A percentile compares a stretch with the other conserved stretches of the same genome.
Evolutionary conservation across 2,797 vertebrate genomes (phyloP).

Genomic region (Anguilla marmorata): DNA sequence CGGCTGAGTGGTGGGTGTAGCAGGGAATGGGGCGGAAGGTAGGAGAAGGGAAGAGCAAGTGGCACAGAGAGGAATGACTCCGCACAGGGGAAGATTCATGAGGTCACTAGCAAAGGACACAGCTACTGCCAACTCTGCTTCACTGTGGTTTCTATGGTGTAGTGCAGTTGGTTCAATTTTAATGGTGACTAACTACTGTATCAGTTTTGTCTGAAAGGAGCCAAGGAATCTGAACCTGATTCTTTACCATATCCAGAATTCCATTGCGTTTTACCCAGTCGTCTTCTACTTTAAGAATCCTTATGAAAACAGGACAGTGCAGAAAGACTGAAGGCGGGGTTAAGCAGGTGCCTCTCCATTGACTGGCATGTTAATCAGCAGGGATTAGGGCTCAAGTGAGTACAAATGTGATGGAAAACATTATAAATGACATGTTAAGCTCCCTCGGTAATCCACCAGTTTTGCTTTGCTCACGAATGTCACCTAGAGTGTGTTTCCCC

Average conservation of each 20-base stretch:
- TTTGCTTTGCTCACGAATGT: conserved; percentile 5
- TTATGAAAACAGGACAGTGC: conserved; percentile 1
- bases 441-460: conserved; percentile 50
- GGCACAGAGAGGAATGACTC: background rate
- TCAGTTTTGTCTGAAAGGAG: background rate
- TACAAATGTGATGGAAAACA: conserved; percentile 53
- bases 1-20: background rate
- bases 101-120: background rate
- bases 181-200: background rate
- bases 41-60: no score
- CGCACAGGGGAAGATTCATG: background rate
- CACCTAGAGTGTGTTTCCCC: conserved; percentile 2
- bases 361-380: conserved; percentile 51
- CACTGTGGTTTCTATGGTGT: no score
- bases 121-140: background rate
- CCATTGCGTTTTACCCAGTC: background rate
- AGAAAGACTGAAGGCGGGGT: conserved; percentile 1
- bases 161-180: background rate
- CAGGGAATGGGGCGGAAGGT: background rate
- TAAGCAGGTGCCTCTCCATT: conserved; percentile 15
- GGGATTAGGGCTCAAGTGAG: conserved; percentile 36
- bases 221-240: background rate
- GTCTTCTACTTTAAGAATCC: conserved; percentile 12
- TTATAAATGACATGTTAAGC: conserved; percentile 44
- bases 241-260: background rate